Evolutionary conservation across 2,113 vertebrate genomes (phyloP).

Genomic region (Gobius niger): DNA sequence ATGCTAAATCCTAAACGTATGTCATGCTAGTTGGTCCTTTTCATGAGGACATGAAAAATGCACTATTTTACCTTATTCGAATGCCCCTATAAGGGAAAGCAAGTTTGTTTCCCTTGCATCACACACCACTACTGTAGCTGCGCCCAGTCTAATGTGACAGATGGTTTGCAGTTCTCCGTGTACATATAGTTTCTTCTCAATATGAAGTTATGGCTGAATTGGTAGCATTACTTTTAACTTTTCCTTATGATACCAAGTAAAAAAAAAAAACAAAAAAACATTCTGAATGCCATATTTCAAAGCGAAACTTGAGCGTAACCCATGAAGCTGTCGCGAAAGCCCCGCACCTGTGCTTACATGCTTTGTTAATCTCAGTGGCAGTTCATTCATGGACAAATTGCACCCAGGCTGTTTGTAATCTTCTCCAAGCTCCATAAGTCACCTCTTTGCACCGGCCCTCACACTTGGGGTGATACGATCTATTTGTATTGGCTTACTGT

Average conservation of each 20-base stretch:
- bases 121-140: not conserved
- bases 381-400: constrained; percentile 62
- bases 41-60: not conserved
- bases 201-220: no score
- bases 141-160: no score
- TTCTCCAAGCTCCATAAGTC: constrained; percentile 25
- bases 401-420: constrained; percentile 29
- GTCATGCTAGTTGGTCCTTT: not conserved
- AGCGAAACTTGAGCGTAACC: not conserved
- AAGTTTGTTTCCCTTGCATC: not conserved
- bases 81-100: not conserved
- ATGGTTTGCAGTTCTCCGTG: no score
- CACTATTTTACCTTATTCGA: not conserved
- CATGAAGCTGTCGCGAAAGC: not conserved
- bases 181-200: no score
- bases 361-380: constrained; percentile 27
- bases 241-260: not conserved
- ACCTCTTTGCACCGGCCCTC: not conserved
- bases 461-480: not conserved
- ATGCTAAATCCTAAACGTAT: not conserved
- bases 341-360: not conserved
- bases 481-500: constrained; percentile 41
- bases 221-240: no score
- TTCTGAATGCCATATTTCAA: no score
- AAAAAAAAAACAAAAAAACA: not conserved